phyloP scores from a whole-genome alignment of 2,888 invertebrate genomes.

The Eristalinus sepulchralis region DNA sequence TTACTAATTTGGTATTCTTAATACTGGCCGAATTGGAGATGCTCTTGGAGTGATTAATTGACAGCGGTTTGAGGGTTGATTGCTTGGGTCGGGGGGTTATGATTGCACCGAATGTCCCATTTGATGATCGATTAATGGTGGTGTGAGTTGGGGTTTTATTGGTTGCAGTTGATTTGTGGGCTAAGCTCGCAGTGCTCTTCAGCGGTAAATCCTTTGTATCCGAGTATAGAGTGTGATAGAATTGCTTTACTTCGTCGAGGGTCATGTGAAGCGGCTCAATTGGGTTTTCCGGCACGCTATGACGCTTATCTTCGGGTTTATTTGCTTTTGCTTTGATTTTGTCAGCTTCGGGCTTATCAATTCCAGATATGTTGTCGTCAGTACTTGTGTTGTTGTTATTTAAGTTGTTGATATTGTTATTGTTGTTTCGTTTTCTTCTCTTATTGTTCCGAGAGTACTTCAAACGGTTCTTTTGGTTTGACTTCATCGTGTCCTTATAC shows the following conservation, averaged over 20 bases:
- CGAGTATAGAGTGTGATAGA: conserved; percentile 90
- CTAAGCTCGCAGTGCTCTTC: conserved; percentile 49
- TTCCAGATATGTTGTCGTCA: conserved; percentile 74
- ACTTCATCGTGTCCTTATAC: conserved; percentile 79
- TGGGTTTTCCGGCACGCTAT: conserved; percentile 86
- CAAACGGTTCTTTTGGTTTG: conserved; percentile 73
- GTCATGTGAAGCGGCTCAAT: conserved; percentile 92
- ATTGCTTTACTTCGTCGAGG: conserved; percentile 91
- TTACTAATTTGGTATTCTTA: conserved; percentile 68
- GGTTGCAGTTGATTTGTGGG: conserved; percentile 47
- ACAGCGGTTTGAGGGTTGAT: conserved; percentile 62
- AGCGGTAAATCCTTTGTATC: conserved; percentile 73
- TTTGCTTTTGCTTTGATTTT: conserved; percentile 72
- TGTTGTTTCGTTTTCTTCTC: conserved; percentile 78
- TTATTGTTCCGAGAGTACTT: conserved; percentile 77
- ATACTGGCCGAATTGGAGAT: conserved; percentile 66
- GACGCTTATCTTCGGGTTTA: conserved; percentile 82
- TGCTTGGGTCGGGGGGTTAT: conserved; percentile 62
- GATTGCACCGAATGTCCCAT: conserved; percentile 53
- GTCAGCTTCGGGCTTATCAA: conserved; percentile 65
- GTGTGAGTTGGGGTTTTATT: conserved; percentile 63
- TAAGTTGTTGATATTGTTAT: conserved; percentile 76
- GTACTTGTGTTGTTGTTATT: conserved; percentile 75
- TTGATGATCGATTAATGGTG: conserved; percentile 60
- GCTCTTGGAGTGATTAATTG: conserved; percentile 64